Conservation (phyloP, 2,888 invertebrate genomes). For the Rhogogaster chlorosoma region DNA sequence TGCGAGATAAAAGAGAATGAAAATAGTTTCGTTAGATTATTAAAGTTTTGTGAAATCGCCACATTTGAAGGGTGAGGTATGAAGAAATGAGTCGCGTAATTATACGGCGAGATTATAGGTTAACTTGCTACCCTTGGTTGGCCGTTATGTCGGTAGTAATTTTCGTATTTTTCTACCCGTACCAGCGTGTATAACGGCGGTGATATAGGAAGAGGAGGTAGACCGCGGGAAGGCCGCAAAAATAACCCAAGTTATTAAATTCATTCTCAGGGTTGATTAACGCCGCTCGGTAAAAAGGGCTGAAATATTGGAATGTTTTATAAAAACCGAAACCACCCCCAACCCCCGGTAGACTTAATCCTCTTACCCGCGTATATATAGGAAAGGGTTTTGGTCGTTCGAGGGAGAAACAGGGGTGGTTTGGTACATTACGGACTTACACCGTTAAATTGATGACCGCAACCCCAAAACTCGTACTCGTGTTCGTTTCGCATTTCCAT, state of each 20-base stretch:
- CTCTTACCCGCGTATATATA: slow-evolving; percentile 63
- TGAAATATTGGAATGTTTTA: slow-evolving; percentile 66
- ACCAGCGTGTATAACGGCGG: neutral
- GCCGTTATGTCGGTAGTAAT: slow-evolving; percentile 33
- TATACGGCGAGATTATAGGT: slow-evolving; percentile 1
- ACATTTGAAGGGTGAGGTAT: neutral
- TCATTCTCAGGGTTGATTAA: slow-evolving; percentile 67
- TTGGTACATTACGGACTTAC: slow-evolving; percentile 70
- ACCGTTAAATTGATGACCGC: slow-evolving; percentile 72
- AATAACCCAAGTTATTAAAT: slow-evolving; percentile 66
- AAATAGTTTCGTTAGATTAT: neutral
- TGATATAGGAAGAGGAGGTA: neutral
- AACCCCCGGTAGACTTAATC: slow-evolving; percentile 65
- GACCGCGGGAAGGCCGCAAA: slow-evolving; percentile 48
- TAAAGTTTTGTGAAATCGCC: slow-evolving; percentile 3
- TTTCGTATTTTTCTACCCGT: slow-evolving; percentile 36
- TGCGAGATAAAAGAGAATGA: neutral
- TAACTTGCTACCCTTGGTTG: slow-evolving; percentile 3
- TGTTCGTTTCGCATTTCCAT: slow-evolving; percentile 63
- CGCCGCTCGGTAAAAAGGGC: slow-evolving; percentile 61
- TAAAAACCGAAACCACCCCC: slow-evolving; percentile 65
- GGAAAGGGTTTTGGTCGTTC: slow-evolving; percentile 52
- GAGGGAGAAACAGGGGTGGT: slow-evolving; percentile 51
- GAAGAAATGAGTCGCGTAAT: slow-evolving; percentile 3
- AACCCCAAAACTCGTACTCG: slow-evolving; percentile 62